Percentiles rank a stretch among this genome's conserved stretches.
Conservation (phyloP, 1,140 invertebrate species). For the Mizuhopecten yessoensis region DNA sequence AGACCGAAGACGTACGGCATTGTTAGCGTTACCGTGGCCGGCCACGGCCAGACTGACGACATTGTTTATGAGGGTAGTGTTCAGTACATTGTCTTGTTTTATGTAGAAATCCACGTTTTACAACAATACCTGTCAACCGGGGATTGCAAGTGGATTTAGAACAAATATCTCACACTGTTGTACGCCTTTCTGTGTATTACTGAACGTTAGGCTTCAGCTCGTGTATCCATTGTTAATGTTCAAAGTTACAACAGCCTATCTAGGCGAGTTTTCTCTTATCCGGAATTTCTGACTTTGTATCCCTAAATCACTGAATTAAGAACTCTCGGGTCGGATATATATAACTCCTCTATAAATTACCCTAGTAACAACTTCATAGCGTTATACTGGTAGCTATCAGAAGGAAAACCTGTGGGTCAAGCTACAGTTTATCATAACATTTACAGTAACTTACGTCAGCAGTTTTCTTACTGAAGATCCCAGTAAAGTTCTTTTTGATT, state of each 20-base stretch:
- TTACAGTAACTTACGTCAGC: background rate
- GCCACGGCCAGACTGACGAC: background rate
- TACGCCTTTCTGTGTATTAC: background rate
- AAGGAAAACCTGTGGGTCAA: background rate
- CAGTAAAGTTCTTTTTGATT: no score
- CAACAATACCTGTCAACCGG: constrained; percentile 31
- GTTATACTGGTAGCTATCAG: background rate
- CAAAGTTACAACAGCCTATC: background rate
- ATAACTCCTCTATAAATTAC: background rate
- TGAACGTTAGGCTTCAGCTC: background rate
- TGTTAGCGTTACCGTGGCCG: background rate
- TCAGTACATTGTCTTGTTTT: constrained; percentile 23
- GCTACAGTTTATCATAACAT: no score
- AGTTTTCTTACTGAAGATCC: background rate
- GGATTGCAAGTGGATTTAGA: background rate
- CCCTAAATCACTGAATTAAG: background rate
- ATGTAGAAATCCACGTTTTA: constrained; percentile 3
- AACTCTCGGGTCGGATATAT: background rate
- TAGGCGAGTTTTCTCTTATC: no score
- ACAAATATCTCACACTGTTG: background rate
- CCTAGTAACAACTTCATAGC: background rate
- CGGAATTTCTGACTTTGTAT: background rate
- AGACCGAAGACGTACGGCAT: background rate
- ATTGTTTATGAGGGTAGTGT: constrained; percentile 13
- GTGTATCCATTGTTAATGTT: background rate